A percentile compares a stretch with the other conserved stretches of the same genome.
These are phyloP conservation scores for Gila orcuttii DNA, from an alignment of 2,113 vertebrate species.

Conservation along the genomic window DNA sequence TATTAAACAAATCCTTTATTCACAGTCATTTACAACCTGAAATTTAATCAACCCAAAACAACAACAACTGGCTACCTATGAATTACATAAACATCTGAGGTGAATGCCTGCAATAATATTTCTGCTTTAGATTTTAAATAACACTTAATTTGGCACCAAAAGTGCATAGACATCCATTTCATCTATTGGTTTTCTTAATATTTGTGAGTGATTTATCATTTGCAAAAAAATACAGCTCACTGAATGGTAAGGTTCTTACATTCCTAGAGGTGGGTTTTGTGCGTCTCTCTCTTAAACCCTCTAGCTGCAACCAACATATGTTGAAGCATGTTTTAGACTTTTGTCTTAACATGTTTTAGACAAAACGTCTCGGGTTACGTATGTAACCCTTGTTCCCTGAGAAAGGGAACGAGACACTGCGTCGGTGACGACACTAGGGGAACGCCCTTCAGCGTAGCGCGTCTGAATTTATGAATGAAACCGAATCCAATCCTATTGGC, in stretches of 20 bases:
- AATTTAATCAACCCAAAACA: constrained; percentile 33
- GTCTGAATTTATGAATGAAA: no score
- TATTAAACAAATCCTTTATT: constrained; percentile 16
- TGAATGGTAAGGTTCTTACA: not conserved
- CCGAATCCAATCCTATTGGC: no score
- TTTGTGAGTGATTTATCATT: constrained; percentile 2
- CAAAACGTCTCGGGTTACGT: no score
- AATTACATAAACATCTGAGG: constrained; percentile 4
- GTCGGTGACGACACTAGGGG: no score
- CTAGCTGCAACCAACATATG: not conserved
- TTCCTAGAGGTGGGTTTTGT: not conserved
- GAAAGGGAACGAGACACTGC: no score
- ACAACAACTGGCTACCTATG: constrained; percentile 30
- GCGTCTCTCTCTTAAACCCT: not conserved
- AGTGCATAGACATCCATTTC: not conserved
- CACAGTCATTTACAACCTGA: constrained; percentile 7
- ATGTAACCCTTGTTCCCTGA: no score
- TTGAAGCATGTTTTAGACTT: not conserved
- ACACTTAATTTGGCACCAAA: not conserved
- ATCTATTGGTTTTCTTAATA: not conserved
- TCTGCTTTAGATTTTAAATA: constrained; percentile 4
- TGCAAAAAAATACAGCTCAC: not conserved
- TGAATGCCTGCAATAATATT: not conserved
- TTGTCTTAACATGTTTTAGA: not conserved
- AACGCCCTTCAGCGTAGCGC: no score